These are phyloP conservation scores for Thecocarcelia acutangulata DNA, from an alignment of 2,888 invertebrate species.

Conservation along the genomic window DNA sequence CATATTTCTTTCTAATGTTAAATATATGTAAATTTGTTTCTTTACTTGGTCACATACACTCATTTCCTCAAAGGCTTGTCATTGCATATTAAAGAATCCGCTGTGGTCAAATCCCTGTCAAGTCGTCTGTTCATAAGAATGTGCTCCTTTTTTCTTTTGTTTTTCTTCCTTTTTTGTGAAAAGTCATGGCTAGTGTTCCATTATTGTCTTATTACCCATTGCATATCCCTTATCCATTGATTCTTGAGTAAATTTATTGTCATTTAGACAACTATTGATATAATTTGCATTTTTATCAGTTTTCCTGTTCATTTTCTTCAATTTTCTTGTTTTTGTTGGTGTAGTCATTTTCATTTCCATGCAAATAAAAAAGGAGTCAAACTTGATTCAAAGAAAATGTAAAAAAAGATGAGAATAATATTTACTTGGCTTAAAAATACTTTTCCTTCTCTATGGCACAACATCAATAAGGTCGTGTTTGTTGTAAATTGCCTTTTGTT, in stretches of 20 bases:
- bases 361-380: slow-evolving; percentile 29
- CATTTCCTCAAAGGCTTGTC: background rate
- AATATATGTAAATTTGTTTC: no score
- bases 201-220: slow-evolving; percentile 27
- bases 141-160: background rate
- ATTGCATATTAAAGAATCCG: background rate
- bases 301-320: slow-evolving; percentile 28
- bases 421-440: slow-evolving; percentile 48
- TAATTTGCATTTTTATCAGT: slow-evolving; percentile 61
- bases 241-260: slow-evolving; percentile 41
- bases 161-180: no score
- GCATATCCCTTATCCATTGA: slow-evolving; percentile 12
- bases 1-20: no score
- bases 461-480: slow-evolving; percentile 36
- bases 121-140: background rate
- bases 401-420: slow-evolving; percentile 42
- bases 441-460: slow-evolving; percentile 15
- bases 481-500: slow-evolving; percentile 11
- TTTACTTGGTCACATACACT: no score
- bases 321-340: slow-evolving; percentile 6
- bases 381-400: slow-evolving; percentile 6
- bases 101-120: slow-evolving; percentile 11
- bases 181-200: slow-evolving; percentile 3
- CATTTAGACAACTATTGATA: slow-evolving; percentile 52
- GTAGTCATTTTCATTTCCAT: slow-evolving; percentile 34